Evolutionary conservation across 2,113 vertebrate genomes (phyloP).

Genomic region (Oxygymnocypris stewartii): DNA sequence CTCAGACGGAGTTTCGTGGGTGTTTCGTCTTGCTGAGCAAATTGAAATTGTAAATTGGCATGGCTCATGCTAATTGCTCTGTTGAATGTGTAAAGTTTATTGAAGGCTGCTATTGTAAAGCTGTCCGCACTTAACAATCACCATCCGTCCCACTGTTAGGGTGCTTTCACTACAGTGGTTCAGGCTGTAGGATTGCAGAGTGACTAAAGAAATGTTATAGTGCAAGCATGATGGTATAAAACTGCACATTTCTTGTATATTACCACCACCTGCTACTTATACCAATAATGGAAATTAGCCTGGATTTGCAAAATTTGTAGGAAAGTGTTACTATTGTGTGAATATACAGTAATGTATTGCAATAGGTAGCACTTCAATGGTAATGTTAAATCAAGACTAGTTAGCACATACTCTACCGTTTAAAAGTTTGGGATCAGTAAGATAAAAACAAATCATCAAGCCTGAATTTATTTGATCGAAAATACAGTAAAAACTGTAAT

Average conservation of each 20-base stretch:
- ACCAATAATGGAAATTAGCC: not conserved
- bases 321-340: not conserved
- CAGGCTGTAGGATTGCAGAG: not conserved
- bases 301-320: not conserved
- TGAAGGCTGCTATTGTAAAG: constrained; percentile 35
- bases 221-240: not conserved
- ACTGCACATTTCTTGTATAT: not conserved
- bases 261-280: not conserved
- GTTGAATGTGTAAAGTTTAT: constrained; percentile 41
- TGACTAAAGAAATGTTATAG: not conserved
- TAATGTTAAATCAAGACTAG: no score
- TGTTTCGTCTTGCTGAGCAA: constrained; percentile 51
- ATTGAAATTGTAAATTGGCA: constrained; percentile 55
- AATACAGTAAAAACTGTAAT: no score
- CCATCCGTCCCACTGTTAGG: not conserved
- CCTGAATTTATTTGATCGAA: no score
- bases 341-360: not conserved
- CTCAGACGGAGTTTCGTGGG: constrained; percentile 47
- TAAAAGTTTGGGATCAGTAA: no score
- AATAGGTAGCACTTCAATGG: no score
- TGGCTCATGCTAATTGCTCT: constrained; percentile 49
- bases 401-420: no score
- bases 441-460: no score
- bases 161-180: not conserved
- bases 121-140: constrained; percentile 11